Evolutionary conservation across 2,797 vertebrate species (phyloP).

Genomic region (Mionectes olivaceus): DNA sequence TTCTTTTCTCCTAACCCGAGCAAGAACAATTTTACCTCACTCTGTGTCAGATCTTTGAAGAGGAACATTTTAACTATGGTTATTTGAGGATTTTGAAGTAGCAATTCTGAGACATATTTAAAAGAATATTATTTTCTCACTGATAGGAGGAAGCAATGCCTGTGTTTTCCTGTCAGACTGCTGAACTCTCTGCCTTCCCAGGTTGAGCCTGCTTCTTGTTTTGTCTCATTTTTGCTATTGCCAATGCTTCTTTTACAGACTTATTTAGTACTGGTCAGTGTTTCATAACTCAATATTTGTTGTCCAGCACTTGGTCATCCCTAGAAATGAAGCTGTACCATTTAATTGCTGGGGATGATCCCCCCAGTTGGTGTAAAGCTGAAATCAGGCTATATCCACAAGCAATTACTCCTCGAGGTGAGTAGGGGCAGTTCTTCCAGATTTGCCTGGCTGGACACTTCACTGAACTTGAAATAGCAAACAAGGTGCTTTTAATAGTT

Average conservation of each 20-base stretch:
- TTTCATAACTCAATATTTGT: not conserved
- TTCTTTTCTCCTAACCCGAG: not conserved
- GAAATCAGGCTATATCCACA: accelerated
- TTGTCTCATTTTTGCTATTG: not conserved
- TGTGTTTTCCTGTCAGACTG: not conserved
- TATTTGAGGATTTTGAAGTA: constrained; percentile 1
- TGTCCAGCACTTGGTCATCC: not conserved
- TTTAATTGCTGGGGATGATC: not conserved
- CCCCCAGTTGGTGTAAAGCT: not conserved
- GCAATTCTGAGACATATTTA: not conserved
- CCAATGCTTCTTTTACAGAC: not conserved
- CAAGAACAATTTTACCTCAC: not conserved
- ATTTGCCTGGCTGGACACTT: not conserved
- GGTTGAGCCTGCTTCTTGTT: not conserved
- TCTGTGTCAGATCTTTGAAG: not conserved
- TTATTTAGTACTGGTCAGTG: not conserved
- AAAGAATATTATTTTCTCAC: not conserved
- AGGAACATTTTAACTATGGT: not conserved
- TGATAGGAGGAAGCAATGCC: not conserved
- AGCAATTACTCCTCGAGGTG: not conserved
- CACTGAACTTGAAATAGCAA: not conserved
- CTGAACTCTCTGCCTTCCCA: not conserved
- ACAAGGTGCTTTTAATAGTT: not conserved
- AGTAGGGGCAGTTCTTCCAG: not conserved
- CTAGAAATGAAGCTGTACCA: not conserved